A percentile compares a stretch with the other conserved stretches of the same genome.
These are phyloP conservation scores for Camponotus vicinus DNA, from an alignment of 1,140 invertebrate genomes.

Conservation along the genomic window DNA sequence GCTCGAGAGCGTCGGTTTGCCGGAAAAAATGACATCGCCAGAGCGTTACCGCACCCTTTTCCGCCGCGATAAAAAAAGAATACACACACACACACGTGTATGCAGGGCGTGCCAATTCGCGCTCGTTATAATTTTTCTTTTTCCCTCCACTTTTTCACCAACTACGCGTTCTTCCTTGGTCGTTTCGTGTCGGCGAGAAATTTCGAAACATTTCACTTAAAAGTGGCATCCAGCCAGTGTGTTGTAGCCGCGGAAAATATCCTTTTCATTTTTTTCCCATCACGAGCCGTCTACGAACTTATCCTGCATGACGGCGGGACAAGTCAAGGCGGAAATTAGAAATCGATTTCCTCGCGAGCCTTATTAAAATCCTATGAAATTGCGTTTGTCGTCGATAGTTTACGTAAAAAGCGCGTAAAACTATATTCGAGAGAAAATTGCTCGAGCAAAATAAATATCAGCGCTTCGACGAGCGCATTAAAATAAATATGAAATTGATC, in stretches of 20 bases:
- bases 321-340: conserved; percentile 21
- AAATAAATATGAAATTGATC: neutral
- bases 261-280: neutral
- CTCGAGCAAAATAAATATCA: neutral
- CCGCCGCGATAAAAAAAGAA: neutral
- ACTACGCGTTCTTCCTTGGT: neutral
- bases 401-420: neutral
- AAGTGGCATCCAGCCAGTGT: conserved; percentile 10
- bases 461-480: neutral
- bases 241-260: neutral
- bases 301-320: neutral
- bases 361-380: conserved; percentile 27
- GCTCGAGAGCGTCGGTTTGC: neutral
- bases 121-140: neutral
- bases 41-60: conserved; percentile 20
- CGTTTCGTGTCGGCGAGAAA: conserved; percentile 8
- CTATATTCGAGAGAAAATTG: neutral
- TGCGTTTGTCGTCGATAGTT: neutral
- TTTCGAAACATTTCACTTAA: conserved; percentile 48
- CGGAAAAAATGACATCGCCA: conserved; percentile 37
- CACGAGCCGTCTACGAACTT: neutral
- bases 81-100: neutral
- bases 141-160: neutral
- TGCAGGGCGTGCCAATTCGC: neutral
- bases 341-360: conserved; percentile 18